Percentiles rank a stretch among this genome's conserved stretches.
Evolutionary conservation across 2,113 vertebrate species (phyloP).

Genomic region (Strigops habroptila): DNA sequence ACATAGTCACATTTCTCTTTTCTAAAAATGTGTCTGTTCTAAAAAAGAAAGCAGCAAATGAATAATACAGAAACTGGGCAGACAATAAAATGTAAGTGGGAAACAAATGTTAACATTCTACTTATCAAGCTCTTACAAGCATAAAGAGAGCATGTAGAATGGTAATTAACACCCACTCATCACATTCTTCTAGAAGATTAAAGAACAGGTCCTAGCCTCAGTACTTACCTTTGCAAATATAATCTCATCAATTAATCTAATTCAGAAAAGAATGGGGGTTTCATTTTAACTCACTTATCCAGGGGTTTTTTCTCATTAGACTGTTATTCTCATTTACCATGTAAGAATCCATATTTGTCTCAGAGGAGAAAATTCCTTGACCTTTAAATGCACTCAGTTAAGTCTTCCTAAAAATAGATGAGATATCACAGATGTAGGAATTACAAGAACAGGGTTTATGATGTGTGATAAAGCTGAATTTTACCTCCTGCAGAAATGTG

Average conservation of each 20-base stretch:
- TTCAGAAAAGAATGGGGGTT: constrained; percentile 2
- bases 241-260: constrained; percentile 47
- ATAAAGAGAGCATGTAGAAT: constrained; percentile 6
- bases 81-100: not conserved
- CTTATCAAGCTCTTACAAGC: constrained; percentile 33
- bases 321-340: constrained; percentile 20
- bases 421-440: not conserved
- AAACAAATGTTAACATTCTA: constrained; percentile 47
- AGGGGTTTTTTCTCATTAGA: not conserved
- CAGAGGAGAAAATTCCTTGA: constrained; percentile 3
- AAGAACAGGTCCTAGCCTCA: constrained; percentile 25
- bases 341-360: not conserved
- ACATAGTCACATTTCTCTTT: not conserved
- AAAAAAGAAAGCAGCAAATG: not conserved
- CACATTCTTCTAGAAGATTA: constrained; percentile 29
- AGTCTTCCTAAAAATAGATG: not conserved
- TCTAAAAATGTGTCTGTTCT: not conserved
- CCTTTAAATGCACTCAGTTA: constrained; percentile 9
- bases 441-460: not conserved
- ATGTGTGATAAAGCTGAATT: not conserved
- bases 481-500: not conserved
- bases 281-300: not conserved
- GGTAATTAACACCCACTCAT: constrained; percentile 51
- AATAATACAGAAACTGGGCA: not conserved
- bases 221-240: constrained; percentile 29